Conservation (phyloP, 2,888 invertebrate species). For the Ennomos erosarius region DNA sequence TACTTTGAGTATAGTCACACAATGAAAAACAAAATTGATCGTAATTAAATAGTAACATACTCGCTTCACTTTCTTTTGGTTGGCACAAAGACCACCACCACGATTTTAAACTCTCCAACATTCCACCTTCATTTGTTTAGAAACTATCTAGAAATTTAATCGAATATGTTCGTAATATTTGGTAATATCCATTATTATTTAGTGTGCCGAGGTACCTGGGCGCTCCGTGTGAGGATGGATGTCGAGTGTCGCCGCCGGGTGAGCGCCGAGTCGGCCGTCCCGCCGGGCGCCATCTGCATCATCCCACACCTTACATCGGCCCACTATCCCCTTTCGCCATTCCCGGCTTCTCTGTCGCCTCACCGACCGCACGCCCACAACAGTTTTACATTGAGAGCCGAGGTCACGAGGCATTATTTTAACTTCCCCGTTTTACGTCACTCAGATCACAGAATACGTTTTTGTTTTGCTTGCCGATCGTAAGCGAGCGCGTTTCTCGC, state of each 20-base stretch:
- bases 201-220: slow-evolving; percentile 80
- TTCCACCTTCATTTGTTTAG: too few species aligned
- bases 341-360: slow-evolving; percentile 7
- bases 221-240: slow-evolving; percentile 87
- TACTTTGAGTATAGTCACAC: too few species aligned
- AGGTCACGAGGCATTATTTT: slow-evolving; percentile 62
- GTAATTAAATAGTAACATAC: neutral
- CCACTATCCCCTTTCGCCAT: slow-evolving; percentile 18
- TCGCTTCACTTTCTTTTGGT: slow-evolving; percentile 6
- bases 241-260: slow-evolving; percentile 91
- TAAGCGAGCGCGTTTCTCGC: neutral
- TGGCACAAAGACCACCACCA: too few species aligned
- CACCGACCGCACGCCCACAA: slow-evolving; percentile 60
- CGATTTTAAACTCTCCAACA: too few species aligned
- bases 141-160: too few species aligned
- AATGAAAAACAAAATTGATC: too few species aligned
- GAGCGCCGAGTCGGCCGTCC: slow-evolving; percentile 84
- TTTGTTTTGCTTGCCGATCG: neutral
- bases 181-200: slow-evolving; percentile 8
- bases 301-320: slow-evolving; percentile 57
- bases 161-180: too few species aligned
- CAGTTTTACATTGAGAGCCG: slow-evolving; percentile 62
- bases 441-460: slow-evolving; percentile 13
- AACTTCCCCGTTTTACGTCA: slow-evolving; percentile 41
- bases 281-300: slow-evolving; percentile 73